Evolutionary conservation across 2,113 vertebrate species (phyloP), one percentile per base, ranked within the genome.

Genomic region (Ammospiza caudacuta): DNA sequence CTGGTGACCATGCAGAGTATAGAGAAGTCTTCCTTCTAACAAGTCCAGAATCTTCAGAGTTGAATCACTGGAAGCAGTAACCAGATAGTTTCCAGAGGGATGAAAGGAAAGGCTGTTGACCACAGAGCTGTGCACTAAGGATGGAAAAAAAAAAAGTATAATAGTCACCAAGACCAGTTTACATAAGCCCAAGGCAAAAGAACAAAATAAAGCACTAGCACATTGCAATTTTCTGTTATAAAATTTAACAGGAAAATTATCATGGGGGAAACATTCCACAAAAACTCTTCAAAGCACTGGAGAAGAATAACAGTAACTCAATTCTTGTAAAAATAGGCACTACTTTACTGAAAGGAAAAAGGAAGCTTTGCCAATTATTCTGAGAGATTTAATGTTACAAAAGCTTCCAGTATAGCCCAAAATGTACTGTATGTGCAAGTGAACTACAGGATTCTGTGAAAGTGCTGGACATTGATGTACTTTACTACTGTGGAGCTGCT

Each of bases 1-100:
- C 99, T 99, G 99, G 92, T 99, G 99, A 85, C 99, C 99, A 2
- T 99, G 99, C 41, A 99, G 98, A 8, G 99, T 99, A 83, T 99
- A 99, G 37, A 99, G 98, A 41, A 99, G 98, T 80, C 99, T 98
- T 86, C 99, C 99, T 95, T 99, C 99, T 82, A 99, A 94, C 83
- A 99, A 98, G 94, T 99, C 99, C 97, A 99, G 94, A 91, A 99
- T 98, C 98, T 99, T 99, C 96, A 99, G 94, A 47, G 99, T 99
- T 51, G 99, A 99, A 97, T 99, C 99, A 8, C 96, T 99, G 91
- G 99, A 99, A 22, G 99, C 98, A 7, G 99, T 99, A 95, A 99
- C 96, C 85, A 99, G 98, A 97, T 99, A 99, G 96, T 98, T 99
- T 83, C 99, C 99, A 75, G 98, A 98, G 0, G 98, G 98, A 87